phyloP scores from a whole-genome alignment of 2,888 invertebrate genomes.

The Mythimna loreyi region DNA sequence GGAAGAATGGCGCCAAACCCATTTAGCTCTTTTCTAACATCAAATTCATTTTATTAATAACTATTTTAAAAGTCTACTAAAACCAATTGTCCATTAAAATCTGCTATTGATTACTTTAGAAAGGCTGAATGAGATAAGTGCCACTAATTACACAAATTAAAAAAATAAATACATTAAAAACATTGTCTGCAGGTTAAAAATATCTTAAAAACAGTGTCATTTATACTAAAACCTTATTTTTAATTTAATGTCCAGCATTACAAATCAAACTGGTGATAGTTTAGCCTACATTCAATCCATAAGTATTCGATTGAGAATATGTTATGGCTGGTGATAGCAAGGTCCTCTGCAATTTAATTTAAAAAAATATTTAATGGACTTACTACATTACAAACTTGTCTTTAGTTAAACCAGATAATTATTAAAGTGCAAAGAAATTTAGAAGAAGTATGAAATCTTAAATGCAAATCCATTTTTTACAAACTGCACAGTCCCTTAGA shows the following conservation, averaged over 20 bases:
- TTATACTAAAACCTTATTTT: slow-evolving; percentile 56
- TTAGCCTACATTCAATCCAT: slow-evolving; percentile 58
- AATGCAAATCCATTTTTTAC: neutral
- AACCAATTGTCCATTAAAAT: slow-evolving; percentile 26
- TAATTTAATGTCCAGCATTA: slow-evolving; percentile 64
- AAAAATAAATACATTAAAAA: slow-evolving; percentile 62
- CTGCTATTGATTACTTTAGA: slow-evolving; percentile 33
- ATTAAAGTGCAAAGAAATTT: neutral
- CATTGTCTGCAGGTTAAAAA: slow-evolving; percentile 63
- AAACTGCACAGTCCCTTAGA: neutral
- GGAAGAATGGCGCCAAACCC: slow-evolving; percentile 52
- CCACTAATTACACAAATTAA: slow-evolving; percentile 54
- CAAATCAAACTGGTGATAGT: slow-evolving; percentile 61
- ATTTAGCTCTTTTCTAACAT: slow-evolving; percentile 60
- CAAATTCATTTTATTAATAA: slow-evolving; percentile 34
- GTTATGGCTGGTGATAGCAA: slow-evolving; percentile 51
- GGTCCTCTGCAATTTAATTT: neutral
- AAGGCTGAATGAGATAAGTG: slow-evolving; percentile 63
- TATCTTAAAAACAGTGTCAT: slow-evolving; percentile 60
- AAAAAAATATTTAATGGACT: slow-evolving; percentile 2
- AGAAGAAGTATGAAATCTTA: neutral
- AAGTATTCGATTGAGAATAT: slow-evolving; percentile 41
- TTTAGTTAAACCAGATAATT: neutral
- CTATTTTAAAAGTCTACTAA: slow-evolving; percentile 32
- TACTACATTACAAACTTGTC: neutral